Evolutionary conservation across 2,888 invertebrate species (phyloP).

Genomic region (Stegophylla sp.): DNA sequence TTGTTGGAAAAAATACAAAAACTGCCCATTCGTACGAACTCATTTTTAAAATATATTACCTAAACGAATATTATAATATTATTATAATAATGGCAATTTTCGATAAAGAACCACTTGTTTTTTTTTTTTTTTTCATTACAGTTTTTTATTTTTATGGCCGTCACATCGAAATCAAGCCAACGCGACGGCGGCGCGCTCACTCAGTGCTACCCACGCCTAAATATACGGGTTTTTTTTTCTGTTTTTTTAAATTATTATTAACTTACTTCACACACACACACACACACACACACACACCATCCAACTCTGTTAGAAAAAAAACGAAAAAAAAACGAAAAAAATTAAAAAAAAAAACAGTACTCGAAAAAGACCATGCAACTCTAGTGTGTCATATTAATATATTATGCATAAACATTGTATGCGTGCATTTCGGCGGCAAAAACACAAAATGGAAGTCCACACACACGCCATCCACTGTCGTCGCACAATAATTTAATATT

Average conservation of each 20-base stretch:
- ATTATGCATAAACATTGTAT: not conserved
- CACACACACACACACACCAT: too few species aligned
- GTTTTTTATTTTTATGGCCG: not conserved
- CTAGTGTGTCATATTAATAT: not conserved
- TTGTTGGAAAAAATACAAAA: too few species aligned
- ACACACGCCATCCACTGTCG: not conserved
- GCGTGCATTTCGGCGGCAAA: conserved; percentile 31
- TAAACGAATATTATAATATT: too few species aligned
- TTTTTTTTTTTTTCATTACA: too few species aligned
- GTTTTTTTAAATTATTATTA: not conserved
- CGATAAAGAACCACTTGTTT: conserved; percentile 45
- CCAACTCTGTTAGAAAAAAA: conserved; percentile 11
- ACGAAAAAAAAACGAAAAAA: not conserved
- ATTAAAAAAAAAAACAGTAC: conserved; percentile 11
- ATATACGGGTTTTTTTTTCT: not conserved
- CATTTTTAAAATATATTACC: too few species aligned
- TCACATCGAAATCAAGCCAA: conserved; percentile 18
- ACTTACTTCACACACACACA: conserved; percentile 46
- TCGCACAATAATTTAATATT: too few species aligned
- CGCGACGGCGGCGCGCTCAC: not conserved
- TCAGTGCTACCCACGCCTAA: not conserved
- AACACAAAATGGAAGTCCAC: not conserved
- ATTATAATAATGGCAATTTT: too few species aligned
- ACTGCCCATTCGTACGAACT: too few species aligned
- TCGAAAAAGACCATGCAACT: conserved; percentile 45